Conservation (phyloP, 2,888 invertebrate genomes). For the Platynereis dumerilii region DNA sequence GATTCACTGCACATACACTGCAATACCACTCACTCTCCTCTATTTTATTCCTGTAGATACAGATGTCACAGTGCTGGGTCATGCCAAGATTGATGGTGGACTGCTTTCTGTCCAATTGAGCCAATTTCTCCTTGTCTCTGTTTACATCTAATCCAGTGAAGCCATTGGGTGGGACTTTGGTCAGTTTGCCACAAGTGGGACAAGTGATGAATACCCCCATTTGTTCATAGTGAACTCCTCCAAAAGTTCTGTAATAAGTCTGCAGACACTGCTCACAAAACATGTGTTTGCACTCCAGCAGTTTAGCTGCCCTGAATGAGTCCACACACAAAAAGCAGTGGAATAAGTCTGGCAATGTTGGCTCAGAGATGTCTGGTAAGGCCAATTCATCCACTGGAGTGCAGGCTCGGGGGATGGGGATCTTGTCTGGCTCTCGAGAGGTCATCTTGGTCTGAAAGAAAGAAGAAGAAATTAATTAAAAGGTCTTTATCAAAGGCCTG, state of each 20-base stretch:
- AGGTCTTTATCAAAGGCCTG: too few species aligned
- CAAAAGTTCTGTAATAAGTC: background rate
- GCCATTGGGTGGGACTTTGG: conserved; percentile 7
- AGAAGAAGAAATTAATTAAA: too few species aligned
- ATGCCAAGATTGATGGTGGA: background rate
- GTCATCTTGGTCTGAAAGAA: too few species aligned
- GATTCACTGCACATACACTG: conserved; percentile 33
- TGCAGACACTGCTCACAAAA: conserved; percentile 18
- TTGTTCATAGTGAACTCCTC: background rate
- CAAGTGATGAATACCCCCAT: background rate
- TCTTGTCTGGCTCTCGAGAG: too few species aligned
- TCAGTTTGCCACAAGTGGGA: conserved; percentile 11
- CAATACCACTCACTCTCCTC: conserved; percentile 32
- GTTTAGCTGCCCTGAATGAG: background rate
- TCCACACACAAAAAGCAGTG: conserved; percentile 1
- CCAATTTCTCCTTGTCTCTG: background rate
- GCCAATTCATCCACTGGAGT: too few species aligned
- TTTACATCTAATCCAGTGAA: too few species aligned
- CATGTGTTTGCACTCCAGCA: conserved; percentile 10
- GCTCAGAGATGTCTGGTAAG: too few species aligned
- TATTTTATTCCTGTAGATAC: conserved; percentile 7
- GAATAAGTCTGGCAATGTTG: background rate
- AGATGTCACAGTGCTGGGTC: conserved; percentile 19
- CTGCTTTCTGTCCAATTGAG: background rate
- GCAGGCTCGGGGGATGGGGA: too few species aligned